Base-by-base conservation (phyloP, 2,797 vertebrate species). In the Tiaroga cobitis region DNA sequence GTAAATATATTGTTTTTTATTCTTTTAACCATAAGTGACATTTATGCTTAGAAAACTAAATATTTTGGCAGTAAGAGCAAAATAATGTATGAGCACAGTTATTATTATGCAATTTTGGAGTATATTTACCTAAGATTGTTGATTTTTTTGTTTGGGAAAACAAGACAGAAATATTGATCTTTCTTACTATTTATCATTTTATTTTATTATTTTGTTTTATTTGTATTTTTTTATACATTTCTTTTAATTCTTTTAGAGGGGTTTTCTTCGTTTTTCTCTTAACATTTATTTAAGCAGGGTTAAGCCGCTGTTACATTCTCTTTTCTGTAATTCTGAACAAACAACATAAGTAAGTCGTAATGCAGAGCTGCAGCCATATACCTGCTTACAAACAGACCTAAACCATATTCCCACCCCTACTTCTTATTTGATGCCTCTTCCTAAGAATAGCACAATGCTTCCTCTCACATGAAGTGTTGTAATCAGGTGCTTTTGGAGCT, bases 351-450 rank as follows among this genome's bases (percentile, higher is more conserved):
- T 41, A 41, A 37, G 77, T 80, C 24, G 21, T 72, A 80, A 80
- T 63, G 82, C 49, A 73, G 75, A 85, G 24, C 59, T 76, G 15
- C 6, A 51, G 46, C 56, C 77, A 78, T 77, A 86, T 87, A 80
- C 73, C 78, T 87, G 59, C 65, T 9, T 79, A 16, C 68, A 84
- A 86, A 37, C 63, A 81, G 67, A 87, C 43, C 76, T 83, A 68
- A 81, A 70, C 26, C 59, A 16, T 83, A 78, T 77, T 72, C 24
- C 61, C 37, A 49, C 59, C 76, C 39, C 46, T 76, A 73, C 65
- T 16, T 80, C 59, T 67, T 37, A 78, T 72, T 54, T 34, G 77
- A 46, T 32, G 24, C 61, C 19, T 16, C n/a, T 73, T 49, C 16
- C 32, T 63, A 43, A 49, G 3, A 39, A 80, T 74, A 81, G 34